Percentiles rank a stretch among this genome's conserved stretches.
phyloP scores from a whole-genome alignment of 2,797 vertebrate species.

The Threskiornis aethiopicus region DNA sequence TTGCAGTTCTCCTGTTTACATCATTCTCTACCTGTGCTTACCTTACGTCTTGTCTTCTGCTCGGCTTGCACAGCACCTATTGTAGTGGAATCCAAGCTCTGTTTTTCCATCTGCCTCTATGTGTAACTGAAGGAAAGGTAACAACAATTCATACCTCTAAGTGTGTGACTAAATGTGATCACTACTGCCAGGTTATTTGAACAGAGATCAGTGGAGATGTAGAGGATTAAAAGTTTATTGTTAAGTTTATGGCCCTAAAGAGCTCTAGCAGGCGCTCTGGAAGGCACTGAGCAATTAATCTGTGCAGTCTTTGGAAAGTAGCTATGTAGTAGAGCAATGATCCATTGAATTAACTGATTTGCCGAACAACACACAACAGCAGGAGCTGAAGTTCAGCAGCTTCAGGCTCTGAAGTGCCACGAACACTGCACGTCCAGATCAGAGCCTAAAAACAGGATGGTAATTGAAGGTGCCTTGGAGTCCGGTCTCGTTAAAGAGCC shows the following conservation, averaged over 20 bases:
- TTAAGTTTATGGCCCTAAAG: neutral
- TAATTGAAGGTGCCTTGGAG: neutral
- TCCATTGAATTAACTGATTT: neutral
- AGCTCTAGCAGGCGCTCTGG: neutral
- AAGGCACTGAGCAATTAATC: neutral
- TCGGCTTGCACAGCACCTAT: neutral
- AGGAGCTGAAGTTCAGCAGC: neutral
- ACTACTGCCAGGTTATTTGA: neutral
- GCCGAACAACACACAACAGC: neutral
- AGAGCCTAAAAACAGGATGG: neutral
- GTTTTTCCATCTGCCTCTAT: neutral
- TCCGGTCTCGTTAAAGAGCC: neutral
- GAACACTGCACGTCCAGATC: neutral
- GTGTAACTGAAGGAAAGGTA: neutral
- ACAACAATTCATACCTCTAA: neutral
- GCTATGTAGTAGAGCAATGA: neutral
- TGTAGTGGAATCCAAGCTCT: neutral
- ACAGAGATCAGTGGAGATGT: neutral
- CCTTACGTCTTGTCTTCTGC: neutral
- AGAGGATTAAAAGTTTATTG: neutral
- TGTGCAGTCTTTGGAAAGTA: neutral
- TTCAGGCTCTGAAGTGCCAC: neutral
- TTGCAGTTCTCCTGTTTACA: neutral
- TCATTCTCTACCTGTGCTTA: neutral
- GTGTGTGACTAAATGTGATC: neutral